Percentiles rank a stretch among this genome's conserved stretches.
These are phyloP conservation scores for Xestia xanthographa DNA, from an alignment of 2,888 invertebrate genomes.

Conservation along the genomic window DNA sequence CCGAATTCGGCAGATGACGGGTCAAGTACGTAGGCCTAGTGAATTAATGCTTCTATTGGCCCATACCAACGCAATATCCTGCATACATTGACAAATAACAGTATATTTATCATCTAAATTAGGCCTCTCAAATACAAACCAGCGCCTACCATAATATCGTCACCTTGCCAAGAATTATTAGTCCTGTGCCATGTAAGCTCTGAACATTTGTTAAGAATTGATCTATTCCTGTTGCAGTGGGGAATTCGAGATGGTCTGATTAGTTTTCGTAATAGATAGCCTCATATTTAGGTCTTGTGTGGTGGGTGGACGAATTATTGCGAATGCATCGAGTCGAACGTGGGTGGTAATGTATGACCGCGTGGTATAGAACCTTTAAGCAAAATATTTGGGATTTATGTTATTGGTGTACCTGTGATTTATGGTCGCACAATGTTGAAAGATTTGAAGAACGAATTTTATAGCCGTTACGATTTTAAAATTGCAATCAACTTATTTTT, in stretches of 20 bases:
- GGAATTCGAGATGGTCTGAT: conserved; percentile 36
- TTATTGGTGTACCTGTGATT: neutral
- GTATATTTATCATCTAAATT: conserved; percentile 7
- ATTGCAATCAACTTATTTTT: neutral
- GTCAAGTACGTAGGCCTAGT: no score
- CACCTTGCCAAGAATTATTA: neutral
- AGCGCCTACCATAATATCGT: conserved; percentile 6
- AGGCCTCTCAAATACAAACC: neutral
- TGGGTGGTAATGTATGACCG: neutral
- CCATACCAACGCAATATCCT: neutral
- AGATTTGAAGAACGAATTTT: neutral
- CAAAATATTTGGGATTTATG: neutral
- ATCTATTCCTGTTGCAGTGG: conserved; percentile 16
- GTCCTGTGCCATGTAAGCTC: neutral
- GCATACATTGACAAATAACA: conserved; percentile 12
- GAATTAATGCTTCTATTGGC: neutral
- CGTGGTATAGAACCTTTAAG: conserved; percentile 4
- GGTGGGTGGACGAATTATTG: conserved; percentile 29
- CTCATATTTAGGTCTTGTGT: conserved; percentile 24
- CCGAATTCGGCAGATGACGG: no score
- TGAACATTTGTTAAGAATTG: conserved; percentile 14
- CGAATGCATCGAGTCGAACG: conserved; percentile 5
- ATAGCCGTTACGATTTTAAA: neutral
- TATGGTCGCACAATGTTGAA: neutral
- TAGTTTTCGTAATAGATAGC: conserved; percentile 55